Evolutionary conservation across 2,797 vertebrate species (phyloP), one percentile per base, ranked within the genome.

Genomic region (Notoglanidium macrostoma): DNA sequence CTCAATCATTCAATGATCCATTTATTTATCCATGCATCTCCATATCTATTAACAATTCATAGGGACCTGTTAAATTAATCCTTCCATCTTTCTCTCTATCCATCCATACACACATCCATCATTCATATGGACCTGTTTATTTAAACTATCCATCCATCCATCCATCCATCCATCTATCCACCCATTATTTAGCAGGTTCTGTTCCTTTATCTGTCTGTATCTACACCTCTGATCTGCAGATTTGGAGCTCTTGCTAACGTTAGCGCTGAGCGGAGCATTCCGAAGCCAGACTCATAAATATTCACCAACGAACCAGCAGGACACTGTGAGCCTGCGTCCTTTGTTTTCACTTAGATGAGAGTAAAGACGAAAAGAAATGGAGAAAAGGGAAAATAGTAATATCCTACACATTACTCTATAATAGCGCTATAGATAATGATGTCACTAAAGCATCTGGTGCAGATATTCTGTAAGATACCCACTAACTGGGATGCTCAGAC

Each of bases 261-360:
- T 94, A 93, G 90, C 86, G 94, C 95, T 95, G 95, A 96, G 92
- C 93, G 90, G 92, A 93, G 95, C 94, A 94, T 92, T 95, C 94
- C 90, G 89, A 92, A 91, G 91, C 91, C 51, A 78, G 55, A 78
- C 76, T 95, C 93, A 96, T 95, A 94, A 92, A 95, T 95, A 96
- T 96, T 95, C 95, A 95, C 94, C 92, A 95, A 94, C 90, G 94
- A 93, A 94, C 82, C 88, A 92, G 92, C 92, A 92, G 92, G 92
- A 88, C 94, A 89, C 90, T 90, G 92, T 88, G 91, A 93, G 92
- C 91, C 92, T 91, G 93, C 92, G 92, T 92, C 91, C 93, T 91
- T 89, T 85, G 26, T 51, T 59, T 29, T 59, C 61, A 68, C 15
- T 55, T 10, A 21, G 17, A 57, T 55, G 76, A 55, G 51, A 55